A percentile compares a stretch with the other conserved stretches of the same genome.
Evolutionary conservation across 1,140 invertebrate genomes (phyloP).

Genomic region (Paramacrobiotus metropolitanus): DNA sequence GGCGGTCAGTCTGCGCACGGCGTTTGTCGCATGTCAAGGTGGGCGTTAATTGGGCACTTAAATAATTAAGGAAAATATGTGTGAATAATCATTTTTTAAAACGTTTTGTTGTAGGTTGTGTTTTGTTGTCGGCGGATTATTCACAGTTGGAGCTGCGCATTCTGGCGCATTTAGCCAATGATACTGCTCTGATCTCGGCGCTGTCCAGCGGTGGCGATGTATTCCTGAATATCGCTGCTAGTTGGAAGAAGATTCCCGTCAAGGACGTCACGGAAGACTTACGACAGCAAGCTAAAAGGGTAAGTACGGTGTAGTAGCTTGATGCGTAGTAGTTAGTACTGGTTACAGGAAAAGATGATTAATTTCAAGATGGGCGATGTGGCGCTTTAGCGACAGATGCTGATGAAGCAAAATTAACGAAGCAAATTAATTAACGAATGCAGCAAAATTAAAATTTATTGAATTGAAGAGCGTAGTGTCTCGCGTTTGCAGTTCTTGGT

Average conservation of each 20-base stretch:
- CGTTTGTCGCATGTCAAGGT: conserved; percentile 36
- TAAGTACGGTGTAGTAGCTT: no score
- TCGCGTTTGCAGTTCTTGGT: no score
- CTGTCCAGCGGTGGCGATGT: conserved; percentile 52
- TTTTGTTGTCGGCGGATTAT: conserved; percentile 71
- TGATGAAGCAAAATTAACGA: no score
- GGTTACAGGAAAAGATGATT: no score
- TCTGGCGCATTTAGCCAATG: conserved; percentile 64
- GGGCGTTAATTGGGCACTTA: conserved; percentile 18
- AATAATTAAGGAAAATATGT: not conserved
- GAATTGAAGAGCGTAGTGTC: no score
- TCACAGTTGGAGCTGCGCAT: conserved; percentile 82
- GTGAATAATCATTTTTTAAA: no score
- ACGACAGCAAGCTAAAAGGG: conserved; percentile 55
- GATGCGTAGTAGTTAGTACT: conserved; percentile 9
- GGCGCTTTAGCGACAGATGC: no score
- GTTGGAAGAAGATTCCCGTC: conserved; percentile 43
- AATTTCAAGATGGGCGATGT: no score
- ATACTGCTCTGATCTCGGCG: conserved; percentile 40
- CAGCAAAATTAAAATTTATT: no score
- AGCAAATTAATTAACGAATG: no score
- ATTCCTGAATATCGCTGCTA: conserved; percentile 59
- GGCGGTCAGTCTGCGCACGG: conserved; percentile 24
- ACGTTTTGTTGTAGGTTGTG: conserved; percentile 19
- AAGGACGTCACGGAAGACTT: conserved; percentile 41